These are phyloP conservation scores for Gisinianus flammeolus DNA, from an alignment of 2,888 invertebrate genomes.

Conservation along the genomic window DNA sequence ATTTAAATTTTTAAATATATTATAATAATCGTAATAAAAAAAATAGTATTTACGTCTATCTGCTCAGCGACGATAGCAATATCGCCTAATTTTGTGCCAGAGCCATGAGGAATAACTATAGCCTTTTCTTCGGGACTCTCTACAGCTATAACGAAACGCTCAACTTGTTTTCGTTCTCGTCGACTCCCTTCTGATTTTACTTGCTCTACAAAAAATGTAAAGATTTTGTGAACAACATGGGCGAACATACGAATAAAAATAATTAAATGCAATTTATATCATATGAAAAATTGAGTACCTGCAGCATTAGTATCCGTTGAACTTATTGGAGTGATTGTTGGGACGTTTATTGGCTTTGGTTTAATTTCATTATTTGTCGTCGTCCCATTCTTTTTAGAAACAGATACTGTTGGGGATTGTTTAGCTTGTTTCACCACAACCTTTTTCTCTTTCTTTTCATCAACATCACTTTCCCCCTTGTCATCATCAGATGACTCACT, in stretches of 20 bases:
- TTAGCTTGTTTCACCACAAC: not conserved
- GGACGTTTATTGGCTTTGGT: too few relatives aligned
- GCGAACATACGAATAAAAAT: not conserved
- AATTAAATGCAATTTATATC: not conserved
- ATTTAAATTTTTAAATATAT: not conserved
- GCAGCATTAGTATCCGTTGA: slow-evolving; percentile 15
- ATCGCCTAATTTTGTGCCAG: not conserved
- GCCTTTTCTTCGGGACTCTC: not conserved
- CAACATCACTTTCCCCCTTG: not conserved
- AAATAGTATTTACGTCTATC: not conserved
- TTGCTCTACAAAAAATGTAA: not conserved
- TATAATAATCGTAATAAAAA: not conserved
- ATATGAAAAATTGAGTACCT: not conserved
- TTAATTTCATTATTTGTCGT: not conserved
- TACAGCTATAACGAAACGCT: not conserved
- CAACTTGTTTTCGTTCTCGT: slow-evolving; percentile 18
- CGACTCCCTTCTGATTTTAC: slow-evolving; percentile 15
- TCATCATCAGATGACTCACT: not conserved
- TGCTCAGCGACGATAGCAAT: not conserved
- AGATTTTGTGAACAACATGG: not conserved
- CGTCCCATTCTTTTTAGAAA: not conserved
- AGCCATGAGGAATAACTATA: slow-evolving; percentile 5
- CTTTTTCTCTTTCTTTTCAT: not conserved
- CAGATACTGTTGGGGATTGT: not conserved
- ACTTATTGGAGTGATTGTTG: not conserved